Conservation (phyloP, 2,113 vertebrate genomes). For the Lanius ludovicianus region DNA sequence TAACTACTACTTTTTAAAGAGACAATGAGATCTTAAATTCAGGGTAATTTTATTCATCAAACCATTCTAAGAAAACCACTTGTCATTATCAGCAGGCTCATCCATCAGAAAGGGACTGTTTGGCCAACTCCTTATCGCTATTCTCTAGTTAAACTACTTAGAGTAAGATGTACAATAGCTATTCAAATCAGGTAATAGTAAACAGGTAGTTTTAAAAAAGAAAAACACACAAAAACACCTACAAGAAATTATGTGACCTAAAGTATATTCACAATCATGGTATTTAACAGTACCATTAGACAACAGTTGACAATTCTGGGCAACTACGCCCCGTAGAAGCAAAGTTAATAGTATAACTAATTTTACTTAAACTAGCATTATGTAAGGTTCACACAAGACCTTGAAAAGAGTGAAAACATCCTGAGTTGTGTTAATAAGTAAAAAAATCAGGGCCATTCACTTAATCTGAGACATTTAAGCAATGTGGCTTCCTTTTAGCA, state of each 20-base stretch:
- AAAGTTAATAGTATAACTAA: background rate
- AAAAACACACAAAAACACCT: background rate
- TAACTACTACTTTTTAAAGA: background rate
- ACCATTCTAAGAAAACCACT: background rate
- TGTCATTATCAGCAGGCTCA: background rate
- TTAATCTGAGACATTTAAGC: background rate
- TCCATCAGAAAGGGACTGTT: background rate
- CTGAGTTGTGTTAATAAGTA: background rate
- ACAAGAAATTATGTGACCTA: background rate
- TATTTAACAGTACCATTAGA: background rate
- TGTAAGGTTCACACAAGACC: background rate
- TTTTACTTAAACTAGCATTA: background rate
- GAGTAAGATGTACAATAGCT: background rate
- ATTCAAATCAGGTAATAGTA: background rate
- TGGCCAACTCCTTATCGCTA: background rate
- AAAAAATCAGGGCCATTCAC: background rate
- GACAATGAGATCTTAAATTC: background rate
- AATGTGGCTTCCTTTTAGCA: background rate
- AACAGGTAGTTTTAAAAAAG: background rate
- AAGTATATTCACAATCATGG: background rate
- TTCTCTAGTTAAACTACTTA: background rate
- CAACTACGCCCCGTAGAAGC: background rate
- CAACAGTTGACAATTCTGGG: background rate
- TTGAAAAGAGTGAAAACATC: background rate
- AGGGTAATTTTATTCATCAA: background rate